Percentiles rank a stretch among this genome's conserved stretches.
phyloP scores from a whole-genome alignment of 2,888 invertebrate species.

The Athalia circularis region DNA sequence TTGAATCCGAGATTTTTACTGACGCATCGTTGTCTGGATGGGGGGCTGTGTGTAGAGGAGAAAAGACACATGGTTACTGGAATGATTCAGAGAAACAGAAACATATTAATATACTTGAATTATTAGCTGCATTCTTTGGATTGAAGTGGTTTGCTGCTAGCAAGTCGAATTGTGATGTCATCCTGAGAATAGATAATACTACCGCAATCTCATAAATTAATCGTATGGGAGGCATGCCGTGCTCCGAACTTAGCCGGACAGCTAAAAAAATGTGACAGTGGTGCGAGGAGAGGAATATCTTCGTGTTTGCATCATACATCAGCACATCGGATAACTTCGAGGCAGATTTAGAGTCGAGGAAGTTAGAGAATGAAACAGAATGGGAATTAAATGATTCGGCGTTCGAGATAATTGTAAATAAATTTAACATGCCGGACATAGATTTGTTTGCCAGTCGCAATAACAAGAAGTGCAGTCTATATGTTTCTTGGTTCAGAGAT shows the following conservation, averaged over 20 bases:
- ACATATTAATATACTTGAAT: conserved; percentile 16
- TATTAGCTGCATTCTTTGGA: conserved; percentile 3
- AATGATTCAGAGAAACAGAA: neutral
- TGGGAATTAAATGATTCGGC: conserved; percentile 45
- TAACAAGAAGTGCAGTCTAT: conserved; percentile 57
- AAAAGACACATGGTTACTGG: conserved; percentile 22
- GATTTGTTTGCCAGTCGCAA: conserved; percentile 56
- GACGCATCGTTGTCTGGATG: conserved; percentile 39
- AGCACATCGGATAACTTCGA: conserved; percentile 59
- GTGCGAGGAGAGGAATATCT: conserved; percentile 49
- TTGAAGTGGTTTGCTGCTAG: conserved; percentile 1
- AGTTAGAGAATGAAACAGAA: conserved; percentile 44
- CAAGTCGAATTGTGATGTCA: neutral
- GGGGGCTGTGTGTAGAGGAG: conserved; percentile 25
- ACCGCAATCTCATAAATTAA: conserved; percentile 21
- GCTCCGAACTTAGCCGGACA: neutral
- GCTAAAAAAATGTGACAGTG: conserved; percentile 53
- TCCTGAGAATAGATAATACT: conserved; percentile 4
- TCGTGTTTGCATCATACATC: conserved; percentile 63
- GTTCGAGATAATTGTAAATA: conserved; percentile 12
- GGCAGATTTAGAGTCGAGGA: conserved; percentile 58
- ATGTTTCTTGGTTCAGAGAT: conserved; percentile 56
- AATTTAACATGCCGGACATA: conserved; percentile 50
- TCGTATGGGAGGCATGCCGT: conserved; percentile 17
- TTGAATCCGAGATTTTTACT: conserved; percentile 39